These are phyloP conservation scores for Motacilla tschutschensis DNA, from an alignment of 2,113 vertebrate species.

Conservation along the genomic window DNA sequence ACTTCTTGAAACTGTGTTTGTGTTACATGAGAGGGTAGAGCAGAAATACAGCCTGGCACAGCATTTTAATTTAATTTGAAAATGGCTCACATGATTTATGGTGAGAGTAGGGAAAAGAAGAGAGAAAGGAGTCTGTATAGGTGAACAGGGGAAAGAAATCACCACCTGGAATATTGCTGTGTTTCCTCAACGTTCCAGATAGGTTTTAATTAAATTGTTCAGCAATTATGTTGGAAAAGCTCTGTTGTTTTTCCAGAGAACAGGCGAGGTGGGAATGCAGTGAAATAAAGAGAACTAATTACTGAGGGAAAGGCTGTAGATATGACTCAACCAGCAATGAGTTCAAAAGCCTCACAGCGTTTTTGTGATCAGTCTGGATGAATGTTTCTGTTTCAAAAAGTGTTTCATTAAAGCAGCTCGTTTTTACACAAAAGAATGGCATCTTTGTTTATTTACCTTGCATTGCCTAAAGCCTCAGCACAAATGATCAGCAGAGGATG, in stretches of 20 bases:
- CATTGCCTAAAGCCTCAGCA: not conserved
- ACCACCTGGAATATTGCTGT: not conserved
- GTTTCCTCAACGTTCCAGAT: not conserved
- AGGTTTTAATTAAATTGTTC: not conserved
- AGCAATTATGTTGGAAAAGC: not conserved
- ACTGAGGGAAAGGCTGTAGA: not conserved
- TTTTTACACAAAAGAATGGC: slow-evolving; percentile 23
- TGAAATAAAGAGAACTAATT: slow-evolving; percentile 29
- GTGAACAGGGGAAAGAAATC: not conserved
- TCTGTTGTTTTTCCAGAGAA: not conserved
- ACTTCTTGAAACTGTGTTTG: not conserved
- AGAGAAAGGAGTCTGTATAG: not conserved
- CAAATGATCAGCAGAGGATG: not conserved
- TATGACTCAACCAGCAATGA: not conserved
- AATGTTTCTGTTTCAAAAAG: slow-evolving; percentile 28
- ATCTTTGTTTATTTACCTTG: slow-evolving; percentile 45
- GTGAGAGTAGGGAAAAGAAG: not conserved
- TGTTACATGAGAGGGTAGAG: not conserved
- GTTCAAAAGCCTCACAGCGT: not conserved
- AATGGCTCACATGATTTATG: not conserved
- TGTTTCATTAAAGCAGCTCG: slow-evolving; percentile 46
- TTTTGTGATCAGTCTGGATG: slow-evolving; percentile 4
- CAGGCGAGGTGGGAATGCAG: not conserved
- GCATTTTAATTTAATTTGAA: not conserved
- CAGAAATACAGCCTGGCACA: not conserved